Percentiles rank a stretch among this genome's conserved stretches.
Evolutionary conservation across 2,797 vertebrate species (phyloP).

Genomic region (Anguilla marmorata): DNA sequence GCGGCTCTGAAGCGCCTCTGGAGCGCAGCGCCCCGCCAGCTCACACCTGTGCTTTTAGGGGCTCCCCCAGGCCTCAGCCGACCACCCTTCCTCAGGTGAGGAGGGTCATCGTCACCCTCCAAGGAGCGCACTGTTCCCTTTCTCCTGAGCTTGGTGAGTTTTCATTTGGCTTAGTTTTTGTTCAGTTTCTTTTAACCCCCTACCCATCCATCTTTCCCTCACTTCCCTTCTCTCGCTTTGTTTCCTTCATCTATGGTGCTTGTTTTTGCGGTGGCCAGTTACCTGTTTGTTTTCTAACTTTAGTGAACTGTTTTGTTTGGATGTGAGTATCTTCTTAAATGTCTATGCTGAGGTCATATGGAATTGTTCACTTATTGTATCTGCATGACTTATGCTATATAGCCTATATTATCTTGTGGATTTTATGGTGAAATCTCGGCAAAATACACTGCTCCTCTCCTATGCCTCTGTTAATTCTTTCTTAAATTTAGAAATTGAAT

Average conservation of each 20-base stretch:
- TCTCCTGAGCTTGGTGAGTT: background rate
- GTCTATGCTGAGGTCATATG: background rate
- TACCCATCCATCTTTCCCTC: background rate
- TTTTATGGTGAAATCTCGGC: background rate
- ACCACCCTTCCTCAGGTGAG: background rate
- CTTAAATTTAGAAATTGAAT: too few species aligned
- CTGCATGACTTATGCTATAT: background rate
- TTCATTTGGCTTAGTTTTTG: background rate
- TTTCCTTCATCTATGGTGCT: background rate
- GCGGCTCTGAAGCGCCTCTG: conserved; percentile 26
- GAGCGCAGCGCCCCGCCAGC: conserved; percentile 2
- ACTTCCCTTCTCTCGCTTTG: background rate
- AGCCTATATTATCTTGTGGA: background rate
- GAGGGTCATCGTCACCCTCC: background rate
- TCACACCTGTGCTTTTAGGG: background rate
- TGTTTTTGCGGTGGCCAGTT: background rate
- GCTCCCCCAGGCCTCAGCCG: background rate
- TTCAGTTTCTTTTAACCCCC: background rate
- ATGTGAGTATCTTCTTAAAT: background rate
- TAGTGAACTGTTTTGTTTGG: background rate
- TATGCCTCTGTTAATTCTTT: too few species aligned
- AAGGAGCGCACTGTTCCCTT: background rate
- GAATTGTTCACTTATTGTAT: background rate
- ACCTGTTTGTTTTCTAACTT: background rate
- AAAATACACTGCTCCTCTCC: too few species aligned